Evolutionary conservation across 53 echinoderm and acorn worm genomes (phyloP).

Genomic region (Stichopus horrens): DNA sequence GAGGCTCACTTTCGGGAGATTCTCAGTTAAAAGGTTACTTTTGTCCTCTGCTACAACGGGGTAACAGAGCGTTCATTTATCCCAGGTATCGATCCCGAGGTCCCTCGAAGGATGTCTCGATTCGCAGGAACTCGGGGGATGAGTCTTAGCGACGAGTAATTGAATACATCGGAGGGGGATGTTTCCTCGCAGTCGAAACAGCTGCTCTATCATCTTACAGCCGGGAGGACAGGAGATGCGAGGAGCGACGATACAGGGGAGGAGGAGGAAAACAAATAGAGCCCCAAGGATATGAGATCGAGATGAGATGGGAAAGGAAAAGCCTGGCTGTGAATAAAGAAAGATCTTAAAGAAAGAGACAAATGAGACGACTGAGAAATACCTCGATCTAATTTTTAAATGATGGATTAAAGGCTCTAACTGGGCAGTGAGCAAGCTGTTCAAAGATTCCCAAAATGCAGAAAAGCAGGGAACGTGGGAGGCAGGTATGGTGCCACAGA

Average conservation of each 20-base stretch:
- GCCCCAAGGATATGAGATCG: background rate
- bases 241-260: background rate
- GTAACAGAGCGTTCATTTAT: constrained; percentile 13
- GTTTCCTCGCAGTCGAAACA: background rate
- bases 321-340: background rate
- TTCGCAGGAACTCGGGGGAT: background rate
- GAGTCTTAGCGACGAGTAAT: background rate
- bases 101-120: background rate
- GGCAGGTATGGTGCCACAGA: background rate
- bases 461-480: background rate
- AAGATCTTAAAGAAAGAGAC: background rate
- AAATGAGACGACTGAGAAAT: background rate
- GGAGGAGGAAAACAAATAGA: constrained; percentile 5
- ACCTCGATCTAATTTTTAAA: background rate
- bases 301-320: background rate
- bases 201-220: background rate
- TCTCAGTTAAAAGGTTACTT: background rate
- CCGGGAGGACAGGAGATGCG: constrained; percentile 21
- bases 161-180: background rate
- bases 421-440: too few species aligned
- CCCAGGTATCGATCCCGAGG: constrained; percentile 18
- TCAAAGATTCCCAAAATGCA: background rate
- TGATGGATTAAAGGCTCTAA: background rate
- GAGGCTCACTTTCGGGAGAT: background rate
- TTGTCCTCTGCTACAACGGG: background rate